Base-by-base conservation (phyloP, 1,140 invertebrate species). In the Batillaria attramentaria region DNA sequence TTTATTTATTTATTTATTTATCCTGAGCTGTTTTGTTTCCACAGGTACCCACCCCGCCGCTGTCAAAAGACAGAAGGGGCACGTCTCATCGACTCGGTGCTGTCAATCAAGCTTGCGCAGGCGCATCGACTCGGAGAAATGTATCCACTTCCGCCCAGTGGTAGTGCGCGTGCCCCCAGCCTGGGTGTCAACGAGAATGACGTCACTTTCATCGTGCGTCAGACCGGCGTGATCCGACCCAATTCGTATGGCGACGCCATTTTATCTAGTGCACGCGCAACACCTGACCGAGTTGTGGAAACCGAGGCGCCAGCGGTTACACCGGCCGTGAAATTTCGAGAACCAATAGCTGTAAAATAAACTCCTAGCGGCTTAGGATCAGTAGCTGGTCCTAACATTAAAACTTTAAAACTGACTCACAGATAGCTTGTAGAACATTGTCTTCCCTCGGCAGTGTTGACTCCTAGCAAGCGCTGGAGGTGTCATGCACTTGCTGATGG, bases 11-110 rank as follows among this genome's bases (percentile, higher is more conserved):
- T n/a, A n/a, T n/a, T n/a, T n/a, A n/a, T n/a, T n/a, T n/a, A n/a
- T n/a, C n/a, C n/a, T n/a, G n/a, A n/a, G n/a, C n/a, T n/a, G n/a
- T n/a, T n/a, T n/a, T n/a, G n/a, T n/a, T n/a, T n/a, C n/a, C 33
- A 8, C 68, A 70, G 68, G n/a, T 70, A 70, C n/a, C 68, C 68
- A 16, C n/a, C 68, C 33, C 39, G 68, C 2, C 68, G 68, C 10
- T 43, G 31, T 3, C 68, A 70, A 31, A 70, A 70, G 42, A 70
- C 68, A 18, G 68, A 70, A 4, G 68, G 68, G 1, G 68, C 68
- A 10, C 68, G 41, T 24, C 6, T 70, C 6, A 5, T 70, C 5
- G 24, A 43, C 10, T n/a, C 39, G 2, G 68, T 70, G 31, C 18
- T 70, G 41, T n/a, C 68, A 13, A 10, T 28, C 41, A 70, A 70